Conservation (phyloP, 2,888 invertebrate genomes). For the Dorcus parallelipipedus region DNA sequence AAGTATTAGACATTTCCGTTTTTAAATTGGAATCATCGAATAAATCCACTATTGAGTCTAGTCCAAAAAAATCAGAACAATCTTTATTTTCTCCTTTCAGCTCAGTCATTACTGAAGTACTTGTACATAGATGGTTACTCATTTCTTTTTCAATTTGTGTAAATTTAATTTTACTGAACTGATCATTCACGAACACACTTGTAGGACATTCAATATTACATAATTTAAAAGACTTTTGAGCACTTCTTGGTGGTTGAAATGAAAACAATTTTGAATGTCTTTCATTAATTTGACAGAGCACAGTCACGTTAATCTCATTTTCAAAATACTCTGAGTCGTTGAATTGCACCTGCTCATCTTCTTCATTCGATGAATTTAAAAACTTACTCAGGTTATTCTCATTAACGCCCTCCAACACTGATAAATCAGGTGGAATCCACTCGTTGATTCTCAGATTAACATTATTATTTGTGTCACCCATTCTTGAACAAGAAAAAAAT, state of each 20-base stretch:
- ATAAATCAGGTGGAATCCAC: conserved; percentile 28
- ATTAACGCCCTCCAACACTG: conserved; percentile 32
- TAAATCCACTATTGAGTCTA: conserved; percentile 26
- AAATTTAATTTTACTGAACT: neutral
- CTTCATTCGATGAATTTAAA: conserved; percentile 22
- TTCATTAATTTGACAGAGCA: neutral
- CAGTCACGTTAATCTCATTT: neutral
- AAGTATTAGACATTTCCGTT: neutral
- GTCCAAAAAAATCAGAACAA: conserved; percentile 28
- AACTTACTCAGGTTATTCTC: conserved; percentile 31
- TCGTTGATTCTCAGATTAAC: conserved; percentile 9
- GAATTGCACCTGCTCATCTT: conserved; percentile 7
- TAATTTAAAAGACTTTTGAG: conserved; percentile 25
- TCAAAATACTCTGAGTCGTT: neutral
- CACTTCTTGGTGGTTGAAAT: conserved; percentile 33
- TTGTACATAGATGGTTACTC: no score
- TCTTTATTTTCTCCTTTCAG: neutral
- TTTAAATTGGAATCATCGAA: conserved; percentile 14
- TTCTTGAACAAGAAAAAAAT: conserved; percentile 47
- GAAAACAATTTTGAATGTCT: conserved; percentile 22
- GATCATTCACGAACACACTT: neutral
- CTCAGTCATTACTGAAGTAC: no score
- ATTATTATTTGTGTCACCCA: conserved; percentile 1
- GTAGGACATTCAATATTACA: conserved; percentile 12
- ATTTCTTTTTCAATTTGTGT: neutral